These are phyloP conservation scores for Geococcyx californianus DNA, from an alignment of 2,113 vertebrate species.

Conservation along the genomic window DNA sequence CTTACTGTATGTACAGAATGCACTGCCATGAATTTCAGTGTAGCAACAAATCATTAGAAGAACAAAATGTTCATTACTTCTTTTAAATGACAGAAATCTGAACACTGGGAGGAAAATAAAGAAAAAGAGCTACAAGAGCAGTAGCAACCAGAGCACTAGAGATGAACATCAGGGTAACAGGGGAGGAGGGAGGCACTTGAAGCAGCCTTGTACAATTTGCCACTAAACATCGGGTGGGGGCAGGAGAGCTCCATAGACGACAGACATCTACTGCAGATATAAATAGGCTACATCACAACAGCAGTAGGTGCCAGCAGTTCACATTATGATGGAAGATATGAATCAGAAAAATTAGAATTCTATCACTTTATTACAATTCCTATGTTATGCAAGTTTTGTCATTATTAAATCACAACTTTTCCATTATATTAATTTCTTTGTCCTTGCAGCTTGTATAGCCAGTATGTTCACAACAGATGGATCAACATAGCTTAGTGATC, in stretches of 20 bases:
- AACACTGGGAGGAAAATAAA: background rate
- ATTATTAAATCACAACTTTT: background rate
- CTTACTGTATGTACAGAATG: no score
- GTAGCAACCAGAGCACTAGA: background rate
- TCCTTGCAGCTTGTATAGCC: background rate
- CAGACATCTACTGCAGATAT: background rate
- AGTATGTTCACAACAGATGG: background rate
- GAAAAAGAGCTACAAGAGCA: background rate
- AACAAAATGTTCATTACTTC: background rate
- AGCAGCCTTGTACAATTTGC: background rate
- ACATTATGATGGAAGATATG: background rate
- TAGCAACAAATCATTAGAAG: background rate
- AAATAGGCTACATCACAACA: accelerated
- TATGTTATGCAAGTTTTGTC: background rate
- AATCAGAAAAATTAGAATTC: background rate
- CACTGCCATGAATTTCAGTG: accelerated
- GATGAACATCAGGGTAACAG: background rate
- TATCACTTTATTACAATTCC: background rate
- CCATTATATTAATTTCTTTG: background rate
- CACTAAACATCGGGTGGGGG: background rate
- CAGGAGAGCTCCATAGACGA: background rate
- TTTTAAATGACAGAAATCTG: background rate
- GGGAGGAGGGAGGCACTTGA: background rate
- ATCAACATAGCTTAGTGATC: background rate
- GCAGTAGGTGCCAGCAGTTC: background rate